Conservation (phyloP, 2,888 invertebrate genomes). For the Eustalomyia histrio region DNA sequence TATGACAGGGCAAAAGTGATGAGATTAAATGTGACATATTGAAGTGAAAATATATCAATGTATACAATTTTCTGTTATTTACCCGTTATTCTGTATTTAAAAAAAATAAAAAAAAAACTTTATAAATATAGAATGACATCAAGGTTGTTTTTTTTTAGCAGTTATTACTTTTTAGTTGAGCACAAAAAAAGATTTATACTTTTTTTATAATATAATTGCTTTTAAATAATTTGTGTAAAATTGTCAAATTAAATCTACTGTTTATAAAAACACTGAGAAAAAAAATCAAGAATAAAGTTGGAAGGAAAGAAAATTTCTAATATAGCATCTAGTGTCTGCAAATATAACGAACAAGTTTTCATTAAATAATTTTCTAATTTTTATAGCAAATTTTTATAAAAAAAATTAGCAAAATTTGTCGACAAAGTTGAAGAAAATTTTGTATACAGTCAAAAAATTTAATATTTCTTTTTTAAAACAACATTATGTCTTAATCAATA, state of each 20-base stretch:
- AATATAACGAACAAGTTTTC: too few species aligned
- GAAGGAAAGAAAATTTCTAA: too few species aligned
- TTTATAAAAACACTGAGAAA: too few species aligned
- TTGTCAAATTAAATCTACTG: not conserved
- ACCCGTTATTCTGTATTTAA: not conserved
- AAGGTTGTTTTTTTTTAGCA: conserved; percentile 15
- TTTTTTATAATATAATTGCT: not conserved
- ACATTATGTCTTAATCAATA: too few species aligned
- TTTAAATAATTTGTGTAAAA: not conserved
- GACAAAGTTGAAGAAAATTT: too few species aligned
- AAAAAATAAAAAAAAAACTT: not conserved
- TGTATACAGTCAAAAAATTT: too few species aligned
- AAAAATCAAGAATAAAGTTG: too few species aligned
- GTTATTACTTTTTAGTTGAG: conserved; percentile 1
- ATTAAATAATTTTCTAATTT: too few species aligned
- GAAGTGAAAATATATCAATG: conserved; percentile 18
- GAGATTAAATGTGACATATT: conserved; percentile 50
- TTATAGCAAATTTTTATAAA: too few species aligned
- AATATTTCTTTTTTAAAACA: too few species aligned
- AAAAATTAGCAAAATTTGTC: too few species aligned
- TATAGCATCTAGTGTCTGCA: too few species aligned
- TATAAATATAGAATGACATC: conserved; percentile 1
- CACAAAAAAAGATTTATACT: not conserved
- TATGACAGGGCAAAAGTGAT: conserved; percentile 20
- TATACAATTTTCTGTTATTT: not conserved